Conservation (phyloP, 2,113 vertebrate species). For the Ibidorhyncha struthersii region DNA sequence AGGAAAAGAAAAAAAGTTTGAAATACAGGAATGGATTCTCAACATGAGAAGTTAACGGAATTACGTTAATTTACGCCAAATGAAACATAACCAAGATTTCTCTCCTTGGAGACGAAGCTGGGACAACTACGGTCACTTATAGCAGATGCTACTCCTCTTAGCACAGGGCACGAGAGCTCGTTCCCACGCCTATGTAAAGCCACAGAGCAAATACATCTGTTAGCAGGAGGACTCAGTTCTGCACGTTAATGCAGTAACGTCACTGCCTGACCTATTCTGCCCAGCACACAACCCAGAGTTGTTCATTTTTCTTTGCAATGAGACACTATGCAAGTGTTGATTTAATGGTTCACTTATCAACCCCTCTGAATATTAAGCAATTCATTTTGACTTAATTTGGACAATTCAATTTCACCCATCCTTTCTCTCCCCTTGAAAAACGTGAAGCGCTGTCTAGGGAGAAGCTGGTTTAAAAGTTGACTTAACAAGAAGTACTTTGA, state of each 20-base stretch:
- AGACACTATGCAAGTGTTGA: slow-evolving; percentile 44
- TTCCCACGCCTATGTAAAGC: not conserved
- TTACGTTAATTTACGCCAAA: not conserved
- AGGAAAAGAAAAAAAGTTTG: not conserved
- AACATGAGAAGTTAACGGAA: not conserved
- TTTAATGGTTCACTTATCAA: slow-evolving; percentile 62
- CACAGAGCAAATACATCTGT: not conserved
- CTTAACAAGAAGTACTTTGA: not conserved
- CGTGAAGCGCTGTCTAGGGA: not conserved
- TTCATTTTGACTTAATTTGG: slow-evolving; percentile 57
- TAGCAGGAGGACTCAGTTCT: not conserved
- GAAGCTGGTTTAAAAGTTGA: slow-evolving; percentile 10
- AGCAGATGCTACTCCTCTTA: not conserved
- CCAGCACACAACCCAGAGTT: not conserved
- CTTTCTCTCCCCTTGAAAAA: slow-evolving; percentile 31
- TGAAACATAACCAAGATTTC: not conserved
- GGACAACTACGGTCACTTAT: not conserved
- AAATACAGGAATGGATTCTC: not conserved
- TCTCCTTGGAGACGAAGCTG: not conserved
- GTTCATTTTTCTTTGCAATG: slow-evolving; percentile 45
- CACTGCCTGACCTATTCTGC: not conserved
- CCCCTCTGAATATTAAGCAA: slow-evolving; percentile 56
- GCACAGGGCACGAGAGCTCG: not conserved
- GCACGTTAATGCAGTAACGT: not conserved
- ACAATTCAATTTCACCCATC: slow-evolving; percentile 42